Conservation (phyloP, 1,140 invertebrate species). For the Riptortus pedestris region DNA sequence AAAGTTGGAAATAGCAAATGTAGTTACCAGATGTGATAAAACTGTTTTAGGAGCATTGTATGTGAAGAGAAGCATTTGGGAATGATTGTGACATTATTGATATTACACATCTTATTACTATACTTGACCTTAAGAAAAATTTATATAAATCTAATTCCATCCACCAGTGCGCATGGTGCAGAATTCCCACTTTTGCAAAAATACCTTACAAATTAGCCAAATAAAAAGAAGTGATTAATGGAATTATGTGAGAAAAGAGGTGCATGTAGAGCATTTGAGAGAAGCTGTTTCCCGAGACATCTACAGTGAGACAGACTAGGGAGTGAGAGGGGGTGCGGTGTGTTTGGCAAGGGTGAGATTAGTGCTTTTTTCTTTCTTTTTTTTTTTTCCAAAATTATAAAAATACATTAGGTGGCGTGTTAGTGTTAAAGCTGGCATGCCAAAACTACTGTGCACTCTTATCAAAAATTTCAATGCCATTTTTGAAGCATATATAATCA, state of each 20-base stretch:
- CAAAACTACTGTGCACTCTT: constrained; percentile 9
- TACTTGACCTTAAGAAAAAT: too few relatives aligned
- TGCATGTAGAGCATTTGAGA: constrained; percentile 24
- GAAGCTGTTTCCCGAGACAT: constrained; percentile 19
- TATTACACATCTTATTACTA: too few relatives aligned
- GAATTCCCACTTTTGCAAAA: too few relatives aligned
- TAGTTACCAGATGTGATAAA: too few relatives aligned
- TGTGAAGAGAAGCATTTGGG: too few relatives aligned
- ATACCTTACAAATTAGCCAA: too few relatives aligned
- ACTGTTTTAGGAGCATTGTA: too few relatives aligned
- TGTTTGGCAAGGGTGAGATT: constrained; percentile 27
- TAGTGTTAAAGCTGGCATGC: constrained; percentile 15
- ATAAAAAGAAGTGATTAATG: not conserved
- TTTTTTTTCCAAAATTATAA: not conserved
- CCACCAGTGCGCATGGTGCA: too few relatives aligned
- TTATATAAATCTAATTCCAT: too few relatives aligned
- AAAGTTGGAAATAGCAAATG: too few relatives aligned
- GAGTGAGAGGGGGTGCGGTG: constrained; percentile 25
- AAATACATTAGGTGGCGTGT: constrained; percentile 3
- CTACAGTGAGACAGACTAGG: constrained; percentile 15
- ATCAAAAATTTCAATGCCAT: constrained; percentile 8
- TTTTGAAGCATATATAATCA: too few relatives aligned
- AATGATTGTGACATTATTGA: too few relatives aligned
- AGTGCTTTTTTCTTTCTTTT: not conserved
- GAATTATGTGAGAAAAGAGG: constrained; percentile 22